Evolutionary conservation across 2,888 invertebrate genomes (phyloP).

Genomic region (Volucella inflata): DNA sequence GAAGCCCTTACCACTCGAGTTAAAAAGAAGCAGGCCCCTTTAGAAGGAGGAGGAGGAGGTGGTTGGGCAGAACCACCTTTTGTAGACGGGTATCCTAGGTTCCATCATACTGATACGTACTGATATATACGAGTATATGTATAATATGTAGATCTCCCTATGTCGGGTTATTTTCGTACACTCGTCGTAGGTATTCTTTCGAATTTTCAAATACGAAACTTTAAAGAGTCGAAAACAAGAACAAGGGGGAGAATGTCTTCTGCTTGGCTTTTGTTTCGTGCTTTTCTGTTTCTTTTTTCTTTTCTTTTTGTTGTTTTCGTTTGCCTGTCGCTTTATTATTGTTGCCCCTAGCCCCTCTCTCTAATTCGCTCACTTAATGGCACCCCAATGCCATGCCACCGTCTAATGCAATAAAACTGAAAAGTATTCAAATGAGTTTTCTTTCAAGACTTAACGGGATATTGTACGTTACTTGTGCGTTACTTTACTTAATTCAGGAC

Average conservation of each 20-base stretch:
- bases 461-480: conserved; percentile 6
- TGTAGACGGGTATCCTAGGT: too few relatives aligned
- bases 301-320: too few relatives aligned
- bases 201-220: conserved; percentile 5
- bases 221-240: conserved; percentile 35
- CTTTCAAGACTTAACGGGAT: not conserved
- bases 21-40: too few relatives aligned
- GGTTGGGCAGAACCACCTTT: too few relatives aligned
- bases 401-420: conserved; percentile 46
- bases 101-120: too few relatives aligned
- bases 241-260: conserved; percentile 10
- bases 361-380: not conserved
- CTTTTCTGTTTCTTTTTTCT: not conserved
- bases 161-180: not conserved
- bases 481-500: conserved; percentile 37
- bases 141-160: too few relatives aligned
- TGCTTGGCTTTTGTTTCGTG: conserved; percentile 9
- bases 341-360: conserved; percentile 1
- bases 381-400: conserved; percentile 15
- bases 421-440: conserved; percentile 56
- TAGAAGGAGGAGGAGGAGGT: too few relatives aligned
- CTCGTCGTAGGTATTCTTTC: not conserved
- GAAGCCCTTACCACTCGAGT: too few relatives aligned
- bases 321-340: not conserved
- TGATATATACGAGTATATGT: too few relatives aligned